Conservation (phyloP, 2,888 invertebrate species). For the Petrophora chlorosata region DNA sequence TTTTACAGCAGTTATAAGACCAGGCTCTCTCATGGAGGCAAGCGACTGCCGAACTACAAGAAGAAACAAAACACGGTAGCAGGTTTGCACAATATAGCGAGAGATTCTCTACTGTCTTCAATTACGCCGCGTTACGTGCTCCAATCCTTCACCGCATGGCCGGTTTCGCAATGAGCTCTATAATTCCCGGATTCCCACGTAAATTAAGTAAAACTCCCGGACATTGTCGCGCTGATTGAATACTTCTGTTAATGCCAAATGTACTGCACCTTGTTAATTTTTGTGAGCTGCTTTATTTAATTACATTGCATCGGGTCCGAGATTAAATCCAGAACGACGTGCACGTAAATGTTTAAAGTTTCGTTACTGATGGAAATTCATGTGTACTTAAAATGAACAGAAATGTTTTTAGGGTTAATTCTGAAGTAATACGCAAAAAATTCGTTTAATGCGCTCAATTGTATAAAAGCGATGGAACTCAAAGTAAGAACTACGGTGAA, state of each 20-base stretch:
- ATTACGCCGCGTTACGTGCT: constrained; percentile 2
- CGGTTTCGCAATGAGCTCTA: constrained; percentile 52
- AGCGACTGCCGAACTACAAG: too few species aligned
- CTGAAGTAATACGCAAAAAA: too few species aligned
- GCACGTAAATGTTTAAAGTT: background rate
- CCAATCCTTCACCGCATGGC: constrained; percentile 50
- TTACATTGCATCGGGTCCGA: constrained; percentile 1
- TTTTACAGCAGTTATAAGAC: too few species aligned
- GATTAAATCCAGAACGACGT: background rate
- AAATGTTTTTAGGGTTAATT: too few species aligned
- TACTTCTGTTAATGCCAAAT: constrained; percentile 44
- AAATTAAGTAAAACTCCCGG: constrained; percentile 44
- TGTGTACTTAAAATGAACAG: too few species aligned
- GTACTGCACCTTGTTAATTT: constrained; percentile 24
- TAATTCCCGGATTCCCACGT: constrained; percentile 47
- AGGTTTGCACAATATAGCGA: background rate
- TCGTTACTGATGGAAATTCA: too few species aligned
- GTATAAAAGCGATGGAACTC: too few species aligned
- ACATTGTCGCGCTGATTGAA: constrained; percentile 45
- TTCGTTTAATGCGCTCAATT: too few species aligned
- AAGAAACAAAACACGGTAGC: too few species aligned
- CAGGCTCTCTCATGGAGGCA: too few species aligned
- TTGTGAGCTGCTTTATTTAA: constrained; percentile 17
- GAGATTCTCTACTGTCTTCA: constrained; percentile 1
- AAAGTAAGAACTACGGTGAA: too few species aligned